Conservation (phyloP, 2,888 invertebrate species). For the Antitype chi region DNA sequence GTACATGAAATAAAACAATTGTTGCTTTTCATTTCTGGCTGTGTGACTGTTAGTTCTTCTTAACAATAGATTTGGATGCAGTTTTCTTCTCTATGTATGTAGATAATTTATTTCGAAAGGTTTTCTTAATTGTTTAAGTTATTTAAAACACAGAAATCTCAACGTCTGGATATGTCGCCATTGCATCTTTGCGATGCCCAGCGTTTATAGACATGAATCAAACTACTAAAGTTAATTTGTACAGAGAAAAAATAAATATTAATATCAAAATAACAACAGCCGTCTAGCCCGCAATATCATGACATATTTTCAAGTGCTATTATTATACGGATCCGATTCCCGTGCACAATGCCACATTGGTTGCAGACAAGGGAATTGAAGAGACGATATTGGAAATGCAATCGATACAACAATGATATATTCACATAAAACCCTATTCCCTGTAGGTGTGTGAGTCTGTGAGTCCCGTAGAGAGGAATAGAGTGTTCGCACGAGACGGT, state of each 20-base stretch:
- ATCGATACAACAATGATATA: constrained; percentile 62
- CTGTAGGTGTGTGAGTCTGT: constrained; percentile 21
- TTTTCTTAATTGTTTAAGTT: not conserved
- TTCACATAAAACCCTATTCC: constrained; percentile 49
- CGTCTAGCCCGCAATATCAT: constrained; percentile 18
- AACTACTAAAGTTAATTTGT: not conserved
- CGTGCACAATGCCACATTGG: constrained; percentile 47
- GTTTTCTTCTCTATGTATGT: too few relatives aligned
- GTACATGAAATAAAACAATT: not conserved
- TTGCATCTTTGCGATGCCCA: not conserved
- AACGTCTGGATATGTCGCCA: not conserved
- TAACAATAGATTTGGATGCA: too few relatives aligned
- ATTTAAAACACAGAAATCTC: not conserved
- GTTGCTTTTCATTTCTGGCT: too few relatives aligned
- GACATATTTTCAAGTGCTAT: constrained; percentile 44
- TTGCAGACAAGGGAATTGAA: constrained; percentile 60
- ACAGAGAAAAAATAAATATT: not conserved
- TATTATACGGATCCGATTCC: constrained; percentile 46
- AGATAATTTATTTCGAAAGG: not conserved
- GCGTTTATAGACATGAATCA: not conserved
- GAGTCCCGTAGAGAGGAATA: constrained; percentile 37
- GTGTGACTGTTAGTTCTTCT: too few relatives aligned
- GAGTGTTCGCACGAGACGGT: constrained; percentile 67
- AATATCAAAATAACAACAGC: constrained; percentile 19
- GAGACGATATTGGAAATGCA: constrained; percentile 64